Evolutionary conservation across 2,113 vertebrate genomes (phyloP).

Genomic region (Eulemur macaco): DNA sequence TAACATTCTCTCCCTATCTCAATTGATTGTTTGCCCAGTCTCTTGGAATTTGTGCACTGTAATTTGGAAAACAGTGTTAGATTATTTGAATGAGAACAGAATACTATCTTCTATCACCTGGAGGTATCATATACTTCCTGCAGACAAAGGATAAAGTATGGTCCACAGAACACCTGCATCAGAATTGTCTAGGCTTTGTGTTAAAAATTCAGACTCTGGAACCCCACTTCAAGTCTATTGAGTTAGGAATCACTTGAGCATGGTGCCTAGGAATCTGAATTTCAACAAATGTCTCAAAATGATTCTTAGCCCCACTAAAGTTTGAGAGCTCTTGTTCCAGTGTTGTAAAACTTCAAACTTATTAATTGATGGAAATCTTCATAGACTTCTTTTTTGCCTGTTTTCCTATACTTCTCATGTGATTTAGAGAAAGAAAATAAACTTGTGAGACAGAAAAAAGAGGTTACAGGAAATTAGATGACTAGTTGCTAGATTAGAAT

Average conservation of each 20-base stretch:
- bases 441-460: neutral
- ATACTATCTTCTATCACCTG: neutral
- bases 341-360: slow-evolving; percentile 5
- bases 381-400: neutral
- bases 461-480: neutral
- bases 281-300: neutral
- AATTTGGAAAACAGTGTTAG: neutral
- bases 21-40: neutral
- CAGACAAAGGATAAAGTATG: neutral
- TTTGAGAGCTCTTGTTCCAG: neutral
- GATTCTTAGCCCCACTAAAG: neutral
- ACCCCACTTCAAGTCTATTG: neutral
- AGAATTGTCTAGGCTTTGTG: neutral
- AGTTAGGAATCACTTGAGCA: neutral
- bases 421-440: neutral
- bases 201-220: neutral
- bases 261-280: neutral
- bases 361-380: neutral
- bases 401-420: neutral
- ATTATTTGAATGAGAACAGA: neutral
- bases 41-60: neutral
- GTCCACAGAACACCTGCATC: neutral
- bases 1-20: neutral
- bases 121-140: neutral
- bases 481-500: neutral